A percentile compares a stretch with the other conserved stretches of the same genome.
These are phyloP conservation scores for Yponomeuta sedellus DNA, from an alignment of 2,888 invertebrate species.

Conservation along the genomic window DNA sequence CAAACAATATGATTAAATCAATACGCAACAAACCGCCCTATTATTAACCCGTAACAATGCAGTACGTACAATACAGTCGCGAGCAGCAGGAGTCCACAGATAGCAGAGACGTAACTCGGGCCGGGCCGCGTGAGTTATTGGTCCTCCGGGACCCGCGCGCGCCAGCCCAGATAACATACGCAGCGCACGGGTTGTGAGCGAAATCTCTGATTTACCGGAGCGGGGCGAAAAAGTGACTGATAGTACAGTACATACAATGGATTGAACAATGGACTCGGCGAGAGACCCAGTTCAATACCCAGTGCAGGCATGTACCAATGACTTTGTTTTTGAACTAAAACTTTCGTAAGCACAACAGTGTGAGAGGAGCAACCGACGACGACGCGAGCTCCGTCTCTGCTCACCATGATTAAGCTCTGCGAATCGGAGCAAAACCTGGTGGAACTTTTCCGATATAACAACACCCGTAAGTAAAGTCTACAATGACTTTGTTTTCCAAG, in stretches of 20 bases:
- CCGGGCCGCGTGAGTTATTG: conserved; percentile 32
- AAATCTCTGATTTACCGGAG: not conserved
- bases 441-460: too few species aligned
- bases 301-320: too few species aligned
- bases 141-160: conserved; percentile 27
- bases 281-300: too few species aligned
- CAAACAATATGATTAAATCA: conserved; percentile 1
- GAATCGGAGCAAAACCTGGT: too few species aligned
- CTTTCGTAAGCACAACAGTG: too few species aligned
- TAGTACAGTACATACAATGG: not conserved
- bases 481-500: too few species aligned
- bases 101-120: not conserved
- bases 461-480: too few species aligned
- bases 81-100: not conserved
- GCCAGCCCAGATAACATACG: conserved; percentile 17
- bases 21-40: conserved; percentile 8
- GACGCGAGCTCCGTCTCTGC: too few species aligned
- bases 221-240: not conserved
- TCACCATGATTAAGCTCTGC: too few species aligned
- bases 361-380: too few species aligned
- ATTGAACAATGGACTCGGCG: too few species aligned
- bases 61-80: not conserved
- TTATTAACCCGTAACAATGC: conserved; percentile 13
- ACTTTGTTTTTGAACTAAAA: too few species aligned
- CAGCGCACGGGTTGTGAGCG: not conserved